These are phyloP conservation scores for Drosophila mulleri DNA, from an alignment of 2,888 invertebrate genomes.

Conservation along the genomic window DNA sequence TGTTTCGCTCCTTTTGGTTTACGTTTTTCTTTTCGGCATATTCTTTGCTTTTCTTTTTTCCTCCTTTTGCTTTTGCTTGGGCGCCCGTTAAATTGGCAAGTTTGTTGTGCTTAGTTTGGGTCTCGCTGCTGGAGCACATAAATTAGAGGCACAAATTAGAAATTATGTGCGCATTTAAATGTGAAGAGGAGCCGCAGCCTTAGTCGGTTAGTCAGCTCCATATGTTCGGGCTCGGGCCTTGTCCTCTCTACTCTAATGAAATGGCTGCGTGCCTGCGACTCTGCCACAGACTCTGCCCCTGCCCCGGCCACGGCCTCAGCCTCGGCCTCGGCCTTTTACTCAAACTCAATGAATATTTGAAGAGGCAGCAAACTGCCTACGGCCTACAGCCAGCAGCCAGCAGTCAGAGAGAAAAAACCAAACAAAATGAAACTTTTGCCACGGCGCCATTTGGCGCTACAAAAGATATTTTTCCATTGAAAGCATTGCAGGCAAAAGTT, in stretches of 20 bases:
- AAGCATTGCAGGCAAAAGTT: constrained; percentile 69
- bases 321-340: constrained; percentile 65
- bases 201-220: constrained; percentile 54
- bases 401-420: constrained; percentile 39
- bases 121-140: constrained; percentile 78
- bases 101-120: constrained; percentile 80
- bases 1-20: background rate
- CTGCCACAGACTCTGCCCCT: constrained; percentile 1
- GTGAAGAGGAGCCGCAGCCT: constrained; percentile 71
- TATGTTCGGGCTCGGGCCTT: constrained; percentile 53
- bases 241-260: constrained; percentile 68
- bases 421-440: constrained; percentile 71
- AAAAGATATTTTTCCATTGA: constrained; percentile 78
- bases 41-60: background rate
- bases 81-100: constrained; percentile 81
- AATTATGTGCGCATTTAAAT: constrained; percentile 85
- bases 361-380: constrained; percentile 58
- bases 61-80: constrained; percentile 40
- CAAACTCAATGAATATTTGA: constrained; percentile 80
- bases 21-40: constrained; percentile 9
- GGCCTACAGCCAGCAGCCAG: constrained; percentile 19
- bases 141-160: constrained; percentile 84
- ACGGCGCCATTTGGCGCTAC: constrained; percentile 78
- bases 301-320: background rate
- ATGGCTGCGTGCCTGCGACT: constrained; percentile 57